Base-by-base conservation (phyloP, 2,888 invertebrate species). In the Leptopterna dolabrata region DNA sequence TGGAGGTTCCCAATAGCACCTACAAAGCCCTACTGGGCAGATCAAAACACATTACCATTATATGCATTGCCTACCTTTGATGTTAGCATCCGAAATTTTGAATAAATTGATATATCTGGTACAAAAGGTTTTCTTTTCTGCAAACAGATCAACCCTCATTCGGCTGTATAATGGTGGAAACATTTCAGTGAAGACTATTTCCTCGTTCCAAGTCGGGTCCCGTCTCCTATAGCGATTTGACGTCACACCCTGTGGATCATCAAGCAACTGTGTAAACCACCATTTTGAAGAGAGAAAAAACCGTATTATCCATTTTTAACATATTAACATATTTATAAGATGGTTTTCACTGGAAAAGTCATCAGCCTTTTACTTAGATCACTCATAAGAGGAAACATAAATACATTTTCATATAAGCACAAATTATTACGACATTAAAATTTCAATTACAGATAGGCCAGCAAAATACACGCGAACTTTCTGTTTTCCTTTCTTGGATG, bases 151-250 rank as follows among this genome's bases (percentile, higher is more conserved):
- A 16, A 88, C 70, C 19, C 86, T 29, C 36, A 88, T 55, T 19
- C 86, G 36, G 76, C 87, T 86, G 76, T 87, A 88, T 71, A 87
- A 29, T 1, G 88, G 88, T 16, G 88, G 88, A 71, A 87, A 88
- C 36, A 85, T 27, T 78, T 88, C 88, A 27, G 87, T 88, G 78
- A 88, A 88, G 14, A 87, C 55, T 16, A 88, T 87, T 73, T 87
- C 87, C 41, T 88, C 88, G 16, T 83, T 83, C 87, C 87, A 88
- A 3, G 30, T 27, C 4, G 87, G 88, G 36, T 43, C 43, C 29
- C 47, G 24, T 2, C 47, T 81, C 24, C 51, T 51, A 27, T 73
- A 80, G 41, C 86, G 71, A 45, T 73, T 71, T n/a, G 86, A 87
- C 36, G 88, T 88, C 36, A 63, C 80, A 51, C 88, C 84, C 88